Percentiles rank a stretch among this genome's conserved stretches.
phyloP scores from a whole-genome alignment of 1,140 invertebrate species.

The Listronotus oregonensis region DNA sequence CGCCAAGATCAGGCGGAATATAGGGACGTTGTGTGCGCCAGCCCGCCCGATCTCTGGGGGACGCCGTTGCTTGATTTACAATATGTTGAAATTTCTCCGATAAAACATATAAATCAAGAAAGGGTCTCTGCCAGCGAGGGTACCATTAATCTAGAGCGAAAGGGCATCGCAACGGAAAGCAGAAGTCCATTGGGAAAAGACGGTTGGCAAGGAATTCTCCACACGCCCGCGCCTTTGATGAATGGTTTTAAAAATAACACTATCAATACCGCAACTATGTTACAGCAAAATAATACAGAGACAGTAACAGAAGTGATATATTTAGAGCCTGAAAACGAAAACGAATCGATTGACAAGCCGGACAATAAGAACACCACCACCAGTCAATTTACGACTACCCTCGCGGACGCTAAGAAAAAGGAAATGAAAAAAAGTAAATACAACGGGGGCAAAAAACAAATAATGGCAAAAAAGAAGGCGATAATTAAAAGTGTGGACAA shows the following conservation, averaged over 20 bases:
- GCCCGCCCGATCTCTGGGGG: slow-evolving; percentile 53
- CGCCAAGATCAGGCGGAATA: slow-evolving; percentile 59
- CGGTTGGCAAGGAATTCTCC: slow-evolving; percentile 6
- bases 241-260: slow-evolving; percentile 10
- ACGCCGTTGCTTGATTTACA: slow-evolving; percentile 57
- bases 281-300: no score
- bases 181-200: slow-evolving; percentile 18
- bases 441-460: not conserved
- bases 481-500: slow-evolving; percentile 16
- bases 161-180: slow-evolving; percentile 12
- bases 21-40: slow-evolving; percentile 54
- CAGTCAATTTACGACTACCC: no score
- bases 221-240: not conserved
- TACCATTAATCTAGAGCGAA: slow-evolving; percentile 27
- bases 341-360: not conserved
- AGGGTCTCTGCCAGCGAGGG: slow-evolving; percentile 2
- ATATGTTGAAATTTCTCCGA: slow-evolving; percentile 24
- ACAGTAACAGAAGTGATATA: no score
- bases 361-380: slow-evolving; percentile 1
- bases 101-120: slow-evolving; percentile 27
- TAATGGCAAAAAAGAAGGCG: slow-evolving; percentile 4
- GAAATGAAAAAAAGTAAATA: no score
- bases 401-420: no score
- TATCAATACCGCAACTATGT: not conserved
- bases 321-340: no score